Percentiles rank a stretch among this genome's conserved stretches.
phyloP scores from a whole-genome alignment of 2,888 invertebrate genomes.

The Leucophora obtusa region DNA sequence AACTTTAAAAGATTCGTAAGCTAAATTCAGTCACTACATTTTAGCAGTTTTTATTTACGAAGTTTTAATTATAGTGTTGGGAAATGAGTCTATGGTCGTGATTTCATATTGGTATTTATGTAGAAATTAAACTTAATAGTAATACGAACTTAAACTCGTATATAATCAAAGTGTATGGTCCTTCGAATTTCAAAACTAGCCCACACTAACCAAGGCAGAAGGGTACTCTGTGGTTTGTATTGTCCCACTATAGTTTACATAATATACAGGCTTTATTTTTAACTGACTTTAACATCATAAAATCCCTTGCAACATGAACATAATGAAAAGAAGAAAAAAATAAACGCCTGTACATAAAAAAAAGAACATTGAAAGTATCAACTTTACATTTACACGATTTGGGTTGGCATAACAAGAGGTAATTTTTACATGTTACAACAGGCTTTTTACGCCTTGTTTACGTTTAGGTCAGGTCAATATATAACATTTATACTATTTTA shows the following conservation, averaged over 20 bases:
- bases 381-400: slow-evolving; percentile 58
- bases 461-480: slow-evolving; percentile 49
- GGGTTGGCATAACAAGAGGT: slow-evolving; percentile 57
- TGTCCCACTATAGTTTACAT: not conserved
- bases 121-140: no score
- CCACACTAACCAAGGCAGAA: no score
- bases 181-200: no score
- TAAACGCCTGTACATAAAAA: not conserved
- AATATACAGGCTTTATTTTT: not conserved
- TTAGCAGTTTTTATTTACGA: no score
- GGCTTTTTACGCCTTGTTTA: slow-evolving; percentile 57
- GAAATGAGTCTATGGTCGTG: no score
- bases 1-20: no score
- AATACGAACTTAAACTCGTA: no score
- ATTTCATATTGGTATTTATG: no score
- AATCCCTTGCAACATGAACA: slow-evolving; percentile 6
- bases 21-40: no score
- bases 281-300: slow-evolving; percentile 7
- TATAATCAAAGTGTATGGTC: no score
- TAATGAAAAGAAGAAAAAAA: not conserved
- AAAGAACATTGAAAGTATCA: slow-evolving; percentile 27
- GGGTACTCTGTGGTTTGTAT: no score
- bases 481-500: not conserved
- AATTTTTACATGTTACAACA: slow-evolving; percentile 54
- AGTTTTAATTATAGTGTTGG: no score